Conservation (phyloP, 2,888 invertebrate genomes). For the Therioaphis trifolii region DNA sequence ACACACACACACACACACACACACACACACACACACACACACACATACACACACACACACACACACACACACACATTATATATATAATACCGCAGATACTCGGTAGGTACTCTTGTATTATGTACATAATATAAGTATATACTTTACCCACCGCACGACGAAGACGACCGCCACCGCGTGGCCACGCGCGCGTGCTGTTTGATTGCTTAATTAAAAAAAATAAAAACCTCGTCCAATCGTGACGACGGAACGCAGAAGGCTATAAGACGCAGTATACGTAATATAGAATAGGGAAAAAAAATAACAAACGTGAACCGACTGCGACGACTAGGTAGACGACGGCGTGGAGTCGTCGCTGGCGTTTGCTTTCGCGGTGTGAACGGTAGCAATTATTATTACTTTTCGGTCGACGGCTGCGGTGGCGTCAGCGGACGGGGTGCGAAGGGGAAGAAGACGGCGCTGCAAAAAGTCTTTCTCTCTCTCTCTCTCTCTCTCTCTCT, state of each 20-base stretch:
- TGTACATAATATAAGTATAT: neutral
- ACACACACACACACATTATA: neutral
- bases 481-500: too few species aligned
- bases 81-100: neutral
- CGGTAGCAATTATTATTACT: slow-evolving; percentile 56
- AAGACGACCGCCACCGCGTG: neutral
- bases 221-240: slow-evolving; percentile 35
- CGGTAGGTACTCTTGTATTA: neutral
- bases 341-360: neutral
- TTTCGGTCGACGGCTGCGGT: slow-evolving; percentile 23
- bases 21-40: neutral
- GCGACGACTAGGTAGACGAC: neutral
- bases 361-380: slow-evolving; percentile 44
- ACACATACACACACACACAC: neutral
- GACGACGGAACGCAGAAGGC: neutral
- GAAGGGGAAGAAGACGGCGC: too few species aligned
- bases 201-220: slow-evolving; percentile 58
- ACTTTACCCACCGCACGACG: slow-evolving; percentile 40
- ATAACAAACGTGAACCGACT: slow-evolving; percentile 43
- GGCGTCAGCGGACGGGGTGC: neutral
- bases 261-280: neutral
- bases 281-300: neutral
- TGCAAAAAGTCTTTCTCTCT: too few species aligned
- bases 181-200: neutral
- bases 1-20: neutral